Evolutionary conservation across 1,140 invertebrate species (phyloP).

Genomic region (Drosophila bocqueti): DNA sequence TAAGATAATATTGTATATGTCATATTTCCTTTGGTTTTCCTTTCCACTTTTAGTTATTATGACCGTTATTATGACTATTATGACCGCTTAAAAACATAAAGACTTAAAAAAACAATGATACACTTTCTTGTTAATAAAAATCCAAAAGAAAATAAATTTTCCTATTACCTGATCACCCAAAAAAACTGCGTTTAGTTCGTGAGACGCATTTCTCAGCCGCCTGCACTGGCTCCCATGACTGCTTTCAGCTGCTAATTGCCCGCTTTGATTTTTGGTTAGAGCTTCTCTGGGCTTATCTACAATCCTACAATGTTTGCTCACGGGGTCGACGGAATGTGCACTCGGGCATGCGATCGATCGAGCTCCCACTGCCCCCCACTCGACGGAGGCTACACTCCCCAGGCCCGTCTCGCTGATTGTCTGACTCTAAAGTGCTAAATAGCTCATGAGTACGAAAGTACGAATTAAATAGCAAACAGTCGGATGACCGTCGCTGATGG

Average conservation of each 20-base stretch:
- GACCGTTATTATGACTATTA: too few species aligned
- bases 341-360: constrained; percentile 36
- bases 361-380: not conserved
- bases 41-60: too few species aligned
- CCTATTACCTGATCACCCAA: too few species aligned
- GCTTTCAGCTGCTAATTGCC: constrained; percentile 53
- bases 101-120: too few species aligned
- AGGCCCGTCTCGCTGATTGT: constrained; percentile 25
- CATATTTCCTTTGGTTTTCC: not conserved
- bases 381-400: not conserved
- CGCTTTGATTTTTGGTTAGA: constrained; percentile 53
- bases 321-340: constrained; percentile 51
- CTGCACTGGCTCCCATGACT: constrained; percentile 1
- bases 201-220: constrained; percentile 22
- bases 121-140: not conserved
- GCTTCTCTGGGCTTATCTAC: constrained; percentile 19
- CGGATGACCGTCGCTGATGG: constrained; percentile 45
- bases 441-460: constrained; percentile 37
- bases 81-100: too few species aligned
- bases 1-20: not conserved
- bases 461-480: constrained; percentile 56
- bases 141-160: not conserved
- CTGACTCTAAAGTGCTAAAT: constrained; percentile 65
- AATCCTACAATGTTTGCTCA: constrained; percentile 22
- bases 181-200: constrained; percentile 15